Conservation (phyloP, 2,113 vertebrate species). For the Nyctibius bracteatus region DNA sequence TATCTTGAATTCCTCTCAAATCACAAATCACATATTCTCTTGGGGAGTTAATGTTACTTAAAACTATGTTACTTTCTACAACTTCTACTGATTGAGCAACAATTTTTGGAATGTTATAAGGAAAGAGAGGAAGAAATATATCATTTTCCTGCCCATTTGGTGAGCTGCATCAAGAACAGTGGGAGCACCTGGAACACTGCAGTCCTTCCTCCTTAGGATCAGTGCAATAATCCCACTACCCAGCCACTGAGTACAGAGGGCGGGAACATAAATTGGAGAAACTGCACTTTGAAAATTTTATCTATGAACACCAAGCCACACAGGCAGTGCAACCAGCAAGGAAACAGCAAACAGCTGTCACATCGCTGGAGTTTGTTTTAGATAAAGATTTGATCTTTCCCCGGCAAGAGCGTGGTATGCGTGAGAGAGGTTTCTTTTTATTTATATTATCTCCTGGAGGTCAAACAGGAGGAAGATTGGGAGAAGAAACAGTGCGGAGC, state of each 20-base stretch:
- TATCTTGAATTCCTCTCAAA: background rate
- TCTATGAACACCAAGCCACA: background rate
- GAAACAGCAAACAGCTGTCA: constrained; percentile 7
- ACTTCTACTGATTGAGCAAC: background rate
- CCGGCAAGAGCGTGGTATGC: background rate
- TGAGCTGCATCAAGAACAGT: background rate
- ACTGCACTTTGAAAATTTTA: background rate
- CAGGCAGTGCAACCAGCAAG: background rate
- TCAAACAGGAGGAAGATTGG: background rate
- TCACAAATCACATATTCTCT: background rate
- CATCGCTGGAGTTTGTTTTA: background rate
- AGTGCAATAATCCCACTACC: background rate
- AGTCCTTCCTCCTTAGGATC: background rate
- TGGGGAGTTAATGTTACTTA: background rate
- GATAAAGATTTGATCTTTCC: background rate
- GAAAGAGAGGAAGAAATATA: background rate
- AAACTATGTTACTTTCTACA: background rate
- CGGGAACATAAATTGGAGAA: background rate
- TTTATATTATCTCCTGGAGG: background rate
- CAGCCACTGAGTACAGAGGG: background rate
- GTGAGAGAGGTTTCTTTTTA: background rate
- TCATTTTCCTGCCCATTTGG: background rate
- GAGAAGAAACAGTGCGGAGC: background rate
- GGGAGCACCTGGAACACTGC: background rate
- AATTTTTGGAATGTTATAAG: background rate